Conservation (phyloP, 2,797 vertebrate species). For the Aselliscus stoliczkanus region DNA sequence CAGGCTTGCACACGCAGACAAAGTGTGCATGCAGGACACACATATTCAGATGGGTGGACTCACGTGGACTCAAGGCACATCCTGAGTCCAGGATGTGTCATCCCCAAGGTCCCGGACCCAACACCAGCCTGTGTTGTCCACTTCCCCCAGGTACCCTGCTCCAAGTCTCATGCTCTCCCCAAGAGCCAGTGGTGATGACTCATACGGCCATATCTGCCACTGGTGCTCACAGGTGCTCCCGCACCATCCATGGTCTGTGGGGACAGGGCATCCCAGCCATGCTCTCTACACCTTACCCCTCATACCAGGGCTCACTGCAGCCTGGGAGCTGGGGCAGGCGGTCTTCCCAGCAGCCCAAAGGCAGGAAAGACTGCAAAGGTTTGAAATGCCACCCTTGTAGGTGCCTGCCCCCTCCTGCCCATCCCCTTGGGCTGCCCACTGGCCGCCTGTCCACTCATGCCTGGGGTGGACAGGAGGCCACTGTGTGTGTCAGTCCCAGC, state of each 20-base stretch:
- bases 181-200: rapidly evolving
- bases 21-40: rapidly evolving
- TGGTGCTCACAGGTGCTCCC: neutral
- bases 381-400: no score
- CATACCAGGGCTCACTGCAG: neutral
- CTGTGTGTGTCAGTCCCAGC: neutral
- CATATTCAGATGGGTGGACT: neutral
- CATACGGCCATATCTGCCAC: neutral
- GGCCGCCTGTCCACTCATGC: neutral
- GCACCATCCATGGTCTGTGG: rapidly evolving
- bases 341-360: neutral
- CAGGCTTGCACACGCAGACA: neutral
- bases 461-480: neutral
- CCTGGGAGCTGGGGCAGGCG: rapidly evolving
- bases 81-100: rapidly evolving
- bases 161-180: neutral
- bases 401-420: neutral
- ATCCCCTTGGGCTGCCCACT: neutral
- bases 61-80: neutral
- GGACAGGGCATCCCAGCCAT: neutral
- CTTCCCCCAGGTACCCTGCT: neutral
- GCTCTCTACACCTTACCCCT: rapidly evolving
- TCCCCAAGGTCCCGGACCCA: neutral
- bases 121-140: neutral
- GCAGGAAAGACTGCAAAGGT: neutral